phyloP scores from a whole-genome alignment of 2,888 invertebrate species.

The Baccha elongata region DNA sequence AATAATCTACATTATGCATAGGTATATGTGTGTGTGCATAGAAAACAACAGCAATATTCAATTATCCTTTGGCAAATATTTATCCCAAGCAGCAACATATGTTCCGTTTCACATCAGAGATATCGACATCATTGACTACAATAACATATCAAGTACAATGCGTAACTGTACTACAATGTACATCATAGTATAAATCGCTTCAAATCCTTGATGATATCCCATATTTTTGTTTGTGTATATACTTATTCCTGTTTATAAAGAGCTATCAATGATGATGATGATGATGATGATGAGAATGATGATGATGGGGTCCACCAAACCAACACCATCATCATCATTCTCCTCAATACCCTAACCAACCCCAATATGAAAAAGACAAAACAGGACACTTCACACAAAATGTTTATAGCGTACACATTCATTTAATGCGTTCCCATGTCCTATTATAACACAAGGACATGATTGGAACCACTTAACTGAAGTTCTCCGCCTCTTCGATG shows the following conservation, averaged over 20 bases:
- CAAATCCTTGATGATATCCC: constrained; percentile 67
- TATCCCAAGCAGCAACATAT: constrained; percentile 66
- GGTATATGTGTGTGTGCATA: neutral
- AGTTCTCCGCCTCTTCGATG: constrained; percentile 70
- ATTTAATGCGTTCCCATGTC: constrained; percentile 73
- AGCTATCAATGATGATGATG: constrained; percentile 61
- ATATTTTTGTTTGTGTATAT: constrained; percentile 41
- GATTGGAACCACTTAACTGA: constrained; percentile 73
- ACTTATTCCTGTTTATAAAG: constrained; percentile 67
- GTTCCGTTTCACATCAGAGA: constrained; percentile 60
- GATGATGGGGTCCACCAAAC: constrained; percentile 22
- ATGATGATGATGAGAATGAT: constrained; percentile 51
- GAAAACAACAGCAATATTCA: constrained; percentile 65
- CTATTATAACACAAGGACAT: constrained; percentile 73
- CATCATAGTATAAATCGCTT: constrained; percentile 47
- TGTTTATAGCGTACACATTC: constrained; percentile 56
- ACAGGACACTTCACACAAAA: constrained; percentile 70
- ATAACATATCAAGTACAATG: constrained; percentile 6
- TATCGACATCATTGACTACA: neutral
- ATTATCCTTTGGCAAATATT: constrained; percentile 70
- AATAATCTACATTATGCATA: neutral
- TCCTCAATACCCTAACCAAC: constrained; percentile 47
- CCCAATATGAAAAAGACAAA: constrained; percentile 68
- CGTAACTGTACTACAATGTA: neutral
- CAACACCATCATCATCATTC: constrained; percentile 7